phyloP scores from a whole-genome alignment of 2,797 vertebrate genomes.

The Vespertilio murinus region DNA sequence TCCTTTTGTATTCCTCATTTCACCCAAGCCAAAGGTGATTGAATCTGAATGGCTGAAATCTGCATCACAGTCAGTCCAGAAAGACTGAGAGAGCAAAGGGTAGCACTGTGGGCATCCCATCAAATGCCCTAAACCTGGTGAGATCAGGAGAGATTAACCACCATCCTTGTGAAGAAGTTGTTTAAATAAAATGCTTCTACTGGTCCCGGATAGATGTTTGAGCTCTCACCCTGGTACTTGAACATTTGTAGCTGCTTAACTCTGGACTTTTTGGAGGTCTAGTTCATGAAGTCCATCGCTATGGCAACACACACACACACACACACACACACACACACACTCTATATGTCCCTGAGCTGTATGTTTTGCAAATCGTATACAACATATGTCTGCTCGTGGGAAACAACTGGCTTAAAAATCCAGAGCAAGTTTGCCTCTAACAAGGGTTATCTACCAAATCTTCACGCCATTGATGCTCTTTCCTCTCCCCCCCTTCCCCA shows the following conservation, averaged over 20 bases:
- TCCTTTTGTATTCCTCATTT: conserved; percentile 37
- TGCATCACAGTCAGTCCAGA: background rate
- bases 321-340: background rate
- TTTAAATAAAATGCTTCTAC: background rate
- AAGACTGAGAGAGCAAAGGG: background rate
- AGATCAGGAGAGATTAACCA: background rate
- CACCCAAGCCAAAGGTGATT: conserved; percentile 27
- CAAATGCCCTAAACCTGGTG: conserved; percentile 38
- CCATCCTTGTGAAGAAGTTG: conserved; percentile 6
- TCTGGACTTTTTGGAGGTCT: conserved; percentile 66
- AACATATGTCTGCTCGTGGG: conserved; percentile 49
- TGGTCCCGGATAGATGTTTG: conserved; percentile 38
- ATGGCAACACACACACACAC: background rate
- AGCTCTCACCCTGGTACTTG: conserved; percentile 68
- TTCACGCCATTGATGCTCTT: background rate
- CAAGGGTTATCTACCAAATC: background rate
- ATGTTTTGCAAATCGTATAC: conserved; percentile 55
- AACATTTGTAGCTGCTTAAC: conserved; percentile 75
- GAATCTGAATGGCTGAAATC: conserved; percentile 4
- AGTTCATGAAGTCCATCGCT: conserved; percentile 77
- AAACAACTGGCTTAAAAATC: conserved; percentile 50
- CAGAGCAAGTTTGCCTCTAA: background rate
- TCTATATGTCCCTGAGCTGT: conserved; percentile 52
- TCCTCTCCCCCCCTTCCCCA: background rate
- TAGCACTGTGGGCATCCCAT: background rate